phyloP scores from a whole-genome alignment of 2,888 invertebrate genomes.

The Idaea biselata region DNA sequence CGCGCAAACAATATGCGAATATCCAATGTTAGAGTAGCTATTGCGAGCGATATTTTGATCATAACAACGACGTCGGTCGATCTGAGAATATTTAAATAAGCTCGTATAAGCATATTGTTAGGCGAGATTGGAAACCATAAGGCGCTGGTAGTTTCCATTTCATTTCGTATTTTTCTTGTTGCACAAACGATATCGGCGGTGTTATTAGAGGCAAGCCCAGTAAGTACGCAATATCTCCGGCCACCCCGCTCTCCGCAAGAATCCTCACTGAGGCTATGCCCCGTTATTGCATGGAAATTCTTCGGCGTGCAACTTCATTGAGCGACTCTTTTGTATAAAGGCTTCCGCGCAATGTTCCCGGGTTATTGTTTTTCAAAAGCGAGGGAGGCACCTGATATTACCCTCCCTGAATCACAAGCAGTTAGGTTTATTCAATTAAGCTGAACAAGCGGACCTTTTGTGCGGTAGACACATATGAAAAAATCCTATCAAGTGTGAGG shows the following conservation, averaged over 20 bases:
- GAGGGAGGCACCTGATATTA: conserved; percentile 65
- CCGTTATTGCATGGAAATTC: conserved; percentile 80
- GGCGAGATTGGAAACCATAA: conserved; percentile 66
- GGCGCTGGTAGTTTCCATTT: conserved; percentile 67
- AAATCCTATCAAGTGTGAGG: conserved; percentile 35
- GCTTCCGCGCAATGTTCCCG: conserved; percentile 67
- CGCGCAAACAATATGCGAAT: not conserved
- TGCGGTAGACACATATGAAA: conserved; percentile 34
- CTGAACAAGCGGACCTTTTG: conserved; percentile 41
- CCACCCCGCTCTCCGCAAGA: conserved; percentile 52
- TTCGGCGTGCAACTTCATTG: conserved; percentile 77
- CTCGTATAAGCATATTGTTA: conserved; percentile 45
- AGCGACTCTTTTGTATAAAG: conserved; percentile 74
- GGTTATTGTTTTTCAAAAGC: conserved; percentile 79
- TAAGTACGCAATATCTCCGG: conserved; percentile 77
- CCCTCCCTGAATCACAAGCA: conserved; percentile 64
- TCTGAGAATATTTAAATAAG: conserved; percentile 49
- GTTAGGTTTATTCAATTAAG: conserved; percentile 69
- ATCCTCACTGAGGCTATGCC: conserved; percentile 57
- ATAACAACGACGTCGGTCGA: conserved; percentile 9
- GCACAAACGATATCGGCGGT: conserved; percentile 71
- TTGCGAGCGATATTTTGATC: conserved; percentile 6
- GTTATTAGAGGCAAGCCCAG: conserved; percentile 75
- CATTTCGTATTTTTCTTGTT: conserved; percentile 71
- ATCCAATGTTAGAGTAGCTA: conserved; percentile 4